phyloP scores from a whole-genome alignment of 2,797 vertebrate species.

The Hyperoplus immaculatus region DNA sequence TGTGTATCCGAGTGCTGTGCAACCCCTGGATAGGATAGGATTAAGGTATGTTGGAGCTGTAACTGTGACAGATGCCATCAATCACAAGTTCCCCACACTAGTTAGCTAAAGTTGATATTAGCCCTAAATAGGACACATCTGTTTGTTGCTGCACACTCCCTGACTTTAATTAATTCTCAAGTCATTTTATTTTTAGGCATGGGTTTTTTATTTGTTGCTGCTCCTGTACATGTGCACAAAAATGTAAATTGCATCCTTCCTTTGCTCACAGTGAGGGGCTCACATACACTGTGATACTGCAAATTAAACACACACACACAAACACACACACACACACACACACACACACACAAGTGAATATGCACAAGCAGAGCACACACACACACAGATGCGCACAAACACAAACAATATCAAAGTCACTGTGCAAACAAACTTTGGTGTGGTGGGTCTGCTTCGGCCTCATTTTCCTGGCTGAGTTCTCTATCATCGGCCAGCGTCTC shows the following conservation, averaged over 20 bases:
- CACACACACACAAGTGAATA: slow-evolving; percentile 50
- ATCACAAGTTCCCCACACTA: slow-evolving; percentile 86
- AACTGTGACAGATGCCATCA: slow-evolving; percentile 85
- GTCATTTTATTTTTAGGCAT: slow-evolving; percentile 89
- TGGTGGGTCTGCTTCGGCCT: slow-evolving; percentile 74
- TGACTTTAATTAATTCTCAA: slow-evolving; percentile 90
- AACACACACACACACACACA: slow-evolving; percentile 70
- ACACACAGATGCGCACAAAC: slow-evolving; percentile 53
- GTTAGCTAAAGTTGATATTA: slow-evolving; percentile 89
- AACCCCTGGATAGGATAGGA: slow-evolving; percentile 79
- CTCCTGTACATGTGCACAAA: slow-evolving; percentile 83
- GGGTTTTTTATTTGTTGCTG: slow-evolving; percentile 84
- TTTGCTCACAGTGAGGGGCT: slow-evolving; percentile 82
- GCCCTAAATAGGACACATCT: slow-evolving; percentile 91
- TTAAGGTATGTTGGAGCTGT: slow-evolving; percentile 77
- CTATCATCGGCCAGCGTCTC: slow-evolving; percentile 72
- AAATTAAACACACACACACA: slow-evolving; percentile 63
- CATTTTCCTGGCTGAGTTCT: slow-evolving; percentile 78
- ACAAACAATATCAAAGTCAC: slow-evolving; percentile 84
- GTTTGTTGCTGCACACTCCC: slow-evolving; percentile 88
- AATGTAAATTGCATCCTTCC: slow-evolving; percentile 85
- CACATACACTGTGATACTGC: slow-evolving; percentile 75
- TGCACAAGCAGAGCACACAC: slow-evolving; percentile 38
- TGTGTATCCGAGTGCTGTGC: slow-evolving; percentile 75
- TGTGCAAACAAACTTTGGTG: slow-evolving; percentile 83